phyloP scores from a whole-genome alignment of 2,797 vertebrate genomes.

The Oceanodroma leucorhoa region DNA sequence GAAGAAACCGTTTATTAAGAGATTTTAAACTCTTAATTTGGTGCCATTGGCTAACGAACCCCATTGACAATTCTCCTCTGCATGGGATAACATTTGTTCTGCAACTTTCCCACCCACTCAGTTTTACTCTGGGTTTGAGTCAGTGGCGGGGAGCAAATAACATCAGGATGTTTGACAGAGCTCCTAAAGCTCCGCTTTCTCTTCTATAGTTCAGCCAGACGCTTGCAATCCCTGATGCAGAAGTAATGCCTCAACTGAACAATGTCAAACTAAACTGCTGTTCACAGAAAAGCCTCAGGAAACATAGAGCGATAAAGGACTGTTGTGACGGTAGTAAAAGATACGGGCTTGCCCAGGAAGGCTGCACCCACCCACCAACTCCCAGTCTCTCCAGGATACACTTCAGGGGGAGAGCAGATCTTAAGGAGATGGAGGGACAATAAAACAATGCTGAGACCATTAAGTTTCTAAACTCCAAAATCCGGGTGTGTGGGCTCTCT shows the following conservation, averaged over 20 bases:
- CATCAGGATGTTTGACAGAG: neutral
- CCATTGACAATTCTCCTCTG: neutral
- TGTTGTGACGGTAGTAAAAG: accelerated
- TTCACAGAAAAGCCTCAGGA: neutral
- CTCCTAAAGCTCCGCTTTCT: neutral
- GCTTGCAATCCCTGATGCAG: neutral
- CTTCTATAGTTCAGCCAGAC: neutral
- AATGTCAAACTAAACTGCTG: accelerated
- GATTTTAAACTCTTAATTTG: neutral
- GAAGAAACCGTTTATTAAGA: neutral
- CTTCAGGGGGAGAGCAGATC: neutral
- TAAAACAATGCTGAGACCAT: neutral
- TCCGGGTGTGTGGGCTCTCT: neutral
- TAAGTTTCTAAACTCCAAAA: neutral
- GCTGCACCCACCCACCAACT: neutral
- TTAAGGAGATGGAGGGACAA: neutral
- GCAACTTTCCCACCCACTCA: neutral
- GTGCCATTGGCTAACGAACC: neutral
- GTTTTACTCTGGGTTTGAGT: neutral
- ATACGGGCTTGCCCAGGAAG: accelerated
- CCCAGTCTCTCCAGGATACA: neutral
- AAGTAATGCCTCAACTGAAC: accelerated
- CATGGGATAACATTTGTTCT: neutral
- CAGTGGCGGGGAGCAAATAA: neutral
- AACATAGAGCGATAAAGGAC: neutral